These are phyloP conservation scores for Eupithecia subumbrata DNA, from an alignment of 2,888 invertebrate species.

Conservation along the genomic window DNA sequence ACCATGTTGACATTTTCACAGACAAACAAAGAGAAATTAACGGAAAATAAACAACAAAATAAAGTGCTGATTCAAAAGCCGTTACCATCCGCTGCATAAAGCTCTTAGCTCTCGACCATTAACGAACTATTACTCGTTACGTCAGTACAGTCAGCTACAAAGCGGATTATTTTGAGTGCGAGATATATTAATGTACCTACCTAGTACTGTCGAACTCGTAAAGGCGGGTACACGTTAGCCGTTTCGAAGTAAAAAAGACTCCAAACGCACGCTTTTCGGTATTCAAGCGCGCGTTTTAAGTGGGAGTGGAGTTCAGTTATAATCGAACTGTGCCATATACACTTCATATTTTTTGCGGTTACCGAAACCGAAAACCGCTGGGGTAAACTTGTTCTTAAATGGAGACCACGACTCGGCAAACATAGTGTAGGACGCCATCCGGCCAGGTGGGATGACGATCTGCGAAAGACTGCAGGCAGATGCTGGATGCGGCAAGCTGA, in stretches of 20 bases:
- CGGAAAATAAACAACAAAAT: constrained; percentile 23
- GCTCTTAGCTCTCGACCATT: constrained; percentile 42
- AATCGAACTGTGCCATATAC: no score
- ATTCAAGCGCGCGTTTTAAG: background rate
- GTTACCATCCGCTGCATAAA: constrained; percentile 39
- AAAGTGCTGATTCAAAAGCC: constrained; percentile 41
- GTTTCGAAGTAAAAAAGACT: background rate
- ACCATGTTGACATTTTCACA: background rate
- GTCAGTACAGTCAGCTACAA: constrained; percentile 29
- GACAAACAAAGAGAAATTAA: background rate
- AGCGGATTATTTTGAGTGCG: constrained; percentile 2
- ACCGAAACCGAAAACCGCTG: no score
- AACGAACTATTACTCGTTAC: constrained; percentile 43
- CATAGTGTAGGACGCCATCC: no score
- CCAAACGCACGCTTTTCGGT: background rate
- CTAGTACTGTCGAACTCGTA: background rate
- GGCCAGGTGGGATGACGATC: no score
- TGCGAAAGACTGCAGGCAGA: no score
- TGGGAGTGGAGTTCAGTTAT: no score
- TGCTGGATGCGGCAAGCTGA: no score
- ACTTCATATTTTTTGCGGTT: no score
- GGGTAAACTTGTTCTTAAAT: no score
- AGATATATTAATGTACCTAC: background rate
- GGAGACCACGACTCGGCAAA: no score
- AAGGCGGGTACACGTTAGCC: background rate